Conservation (phyloP, 1,140 invertebrate genomes). For the Rhyacophila brunnea region DNA sequence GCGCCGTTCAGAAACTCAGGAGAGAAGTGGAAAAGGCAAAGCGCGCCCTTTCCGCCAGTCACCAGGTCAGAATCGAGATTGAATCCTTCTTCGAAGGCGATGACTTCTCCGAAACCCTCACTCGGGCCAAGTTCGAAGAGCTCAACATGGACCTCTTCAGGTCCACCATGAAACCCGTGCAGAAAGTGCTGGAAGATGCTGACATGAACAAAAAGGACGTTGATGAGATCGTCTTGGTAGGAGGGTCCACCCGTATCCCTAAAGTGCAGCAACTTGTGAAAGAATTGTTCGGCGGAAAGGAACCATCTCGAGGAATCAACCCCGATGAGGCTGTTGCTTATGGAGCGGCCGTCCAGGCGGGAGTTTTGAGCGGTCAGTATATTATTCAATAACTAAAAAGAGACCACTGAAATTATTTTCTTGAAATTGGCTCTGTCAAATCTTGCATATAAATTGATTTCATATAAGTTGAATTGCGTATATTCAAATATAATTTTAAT, state of each 20-base stretch:
- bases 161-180: conserved; percentile 98
- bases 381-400: too few relatives aligned
- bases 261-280: conserved; percentile 99
- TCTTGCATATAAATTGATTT: too few relatives aligned
- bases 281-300: conserved; percentile 98
- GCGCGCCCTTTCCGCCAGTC: conserved; percentile 90
- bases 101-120: conserved; percentile 99
- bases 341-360: conserved; percentile 98
- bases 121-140: conserved; percentile 99
- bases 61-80: conserved; percentile 98
- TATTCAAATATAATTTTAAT: too few relatives aligned
- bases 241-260: conserved; percentile 98
- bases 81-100: conserved; percentile 99
- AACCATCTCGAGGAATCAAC: conserved; percentile 96
- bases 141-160: conserved; percentile 99
- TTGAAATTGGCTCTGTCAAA: too few relatives aligned
- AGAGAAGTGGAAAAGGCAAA: conserved; percentile 98
- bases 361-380: conserved; percentile 68
- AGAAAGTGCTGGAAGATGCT: conserved; percentile 95
- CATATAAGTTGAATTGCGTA: too few relatives aligned
- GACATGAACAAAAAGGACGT: conserved; percentile 99
- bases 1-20: conserved; percentile 94
- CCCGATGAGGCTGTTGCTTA: conserved; percentile 98
- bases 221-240: conserved; percentile 98
- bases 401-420: too few relatives aligned